A percentile compares a stretch with the other conserved stretches of the same genome.
phyloP scores from a whole-genome alignment of 2,797 vertebrate genomes.

The Masticophis lateralis region DNA sequence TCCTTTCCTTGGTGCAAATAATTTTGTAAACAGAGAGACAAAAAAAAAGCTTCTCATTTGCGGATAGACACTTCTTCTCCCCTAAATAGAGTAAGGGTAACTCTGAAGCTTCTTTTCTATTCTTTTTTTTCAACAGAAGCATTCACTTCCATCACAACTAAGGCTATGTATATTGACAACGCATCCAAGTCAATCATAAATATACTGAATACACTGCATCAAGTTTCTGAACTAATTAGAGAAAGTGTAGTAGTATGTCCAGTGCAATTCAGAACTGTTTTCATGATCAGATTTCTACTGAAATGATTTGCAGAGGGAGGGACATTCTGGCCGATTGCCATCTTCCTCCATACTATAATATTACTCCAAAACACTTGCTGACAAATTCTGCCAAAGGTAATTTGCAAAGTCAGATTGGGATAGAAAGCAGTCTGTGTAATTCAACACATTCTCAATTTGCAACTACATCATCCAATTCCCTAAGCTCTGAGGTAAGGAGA shows the following conservation, averaged over 20 bases:
- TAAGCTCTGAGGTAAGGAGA: conserved; percentile 36
- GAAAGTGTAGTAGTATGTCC: conserved; percentile 22
- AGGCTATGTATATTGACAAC: neutral
- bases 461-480: conserved; percentile 47
- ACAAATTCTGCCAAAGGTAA: conserved; percentile 29
- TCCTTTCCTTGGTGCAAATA: neutral
- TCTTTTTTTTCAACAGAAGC: neutral
- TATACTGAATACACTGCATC: neutral
- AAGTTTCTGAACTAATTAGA: neutral
- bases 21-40: neutral
- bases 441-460: conserved; percentile 16
- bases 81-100: neutral
- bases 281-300: conserved; percentile 18
- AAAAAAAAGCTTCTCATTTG: neutral
- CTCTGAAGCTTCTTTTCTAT: neutral
- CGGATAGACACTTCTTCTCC: neutral
- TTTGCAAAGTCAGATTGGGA: conserved; percentile 34
- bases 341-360: conserved; percentile 3
- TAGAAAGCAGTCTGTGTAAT: conserved; percentile 42
- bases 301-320: conserved; percentile 18
- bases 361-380: conserved; percentile 28
- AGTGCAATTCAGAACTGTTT: conserved; percentile 37
- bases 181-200: neutral
- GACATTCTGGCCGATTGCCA: conserved; percentile 12
- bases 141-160: neutral